Base-by-base conservation (phyloP, 1,140 invertebrate species). In the Mya arenaria region DNA sequence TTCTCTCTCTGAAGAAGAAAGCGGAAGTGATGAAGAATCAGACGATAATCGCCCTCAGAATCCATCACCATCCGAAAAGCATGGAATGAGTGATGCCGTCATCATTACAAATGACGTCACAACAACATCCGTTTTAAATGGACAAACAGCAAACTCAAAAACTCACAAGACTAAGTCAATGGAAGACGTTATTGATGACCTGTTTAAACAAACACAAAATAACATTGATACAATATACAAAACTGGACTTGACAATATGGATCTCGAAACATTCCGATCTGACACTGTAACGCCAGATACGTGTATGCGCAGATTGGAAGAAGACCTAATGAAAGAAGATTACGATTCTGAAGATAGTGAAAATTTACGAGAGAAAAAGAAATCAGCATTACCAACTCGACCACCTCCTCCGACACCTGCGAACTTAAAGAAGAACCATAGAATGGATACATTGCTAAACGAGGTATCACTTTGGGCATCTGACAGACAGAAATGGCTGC, bases 201-300 rank as follows among this genome's bases (percentile, higher is more conserved):
- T 80, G 15, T 80, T 71, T 48, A 34, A 56, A 25, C 77, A 80
- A 36, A 80, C 77, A 28, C 48, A 58, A 58, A 55, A 34, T 5
- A 80, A 80, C 37, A 80, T 80, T 44, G 77, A 80, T 48, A 69
- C 65, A 15, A 80, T 80, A 10, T 80, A 80, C 62, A 48, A 56
- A 30, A 71, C 69, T 62, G 77, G 77, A 0, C 30, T 80, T 3
- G 77, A 80, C 41, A 71, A 32, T 8, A 80, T 80, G 77, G 66
- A 71, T 44, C 48, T 80, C 15, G 77, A 80, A 39, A 48, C 65
- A n/a, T 60, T 39, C 19, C 65, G 77, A 1, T 55, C 77, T n/a
- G 77, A 80, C 8, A 80, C 77, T 4, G 36, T 58, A 17, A 80
- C 77, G 28, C 77, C 77, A 28, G 77, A 80, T 13, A 80, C 77